Evolutionary conservation across 1,140 invertebrate genomes (phyloP).

Genomic region (Pectinophora gossypiella): DNA sequence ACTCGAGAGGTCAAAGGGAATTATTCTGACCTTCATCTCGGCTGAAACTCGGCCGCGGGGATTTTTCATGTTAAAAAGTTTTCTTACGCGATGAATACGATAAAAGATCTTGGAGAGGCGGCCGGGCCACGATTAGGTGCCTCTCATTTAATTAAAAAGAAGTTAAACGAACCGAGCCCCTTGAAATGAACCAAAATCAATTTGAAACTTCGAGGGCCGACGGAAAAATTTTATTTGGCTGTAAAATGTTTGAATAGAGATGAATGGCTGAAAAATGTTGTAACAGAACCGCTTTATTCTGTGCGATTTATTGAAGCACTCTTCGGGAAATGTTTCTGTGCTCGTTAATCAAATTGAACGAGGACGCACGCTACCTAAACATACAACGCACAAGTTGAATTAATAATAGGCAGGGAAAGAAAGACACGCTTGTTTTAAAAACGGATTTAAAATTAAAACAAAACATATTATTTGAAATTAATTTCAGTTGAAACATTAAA

Average conservation of each 20-base stretch:
- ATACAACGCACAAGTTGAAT: background rate
- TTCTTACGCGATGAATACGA: background rate
- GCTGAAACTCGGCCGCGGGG: background rate
- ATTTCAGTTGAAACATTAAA: too few relatives aligned
- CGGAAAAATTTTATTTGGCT: slow-evolving; percentile 22
- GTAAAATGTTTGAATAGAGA: slow-evolving; percentile 12
- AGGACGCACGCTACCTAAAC: too few relatives aligned
- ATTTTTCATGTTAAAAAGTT: background rate
- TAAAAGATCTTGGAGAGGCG: background rate
- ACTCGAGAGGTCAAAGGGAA: background rate
- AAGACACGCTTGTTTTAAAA: background rate
- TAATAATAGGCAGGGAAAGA: too few relatives aligned
- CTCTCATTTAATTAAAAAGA: slow-evolving; percentile 55
- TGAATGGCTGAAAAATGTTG: slow-evolving; percentile 3
- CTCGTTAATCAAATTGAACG: too few relatives aligned
- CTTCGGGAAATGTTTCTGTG: background rate
- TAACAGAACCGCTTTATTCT: background rate
- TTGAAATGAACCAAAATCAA: slow-evolving; percentile 44
- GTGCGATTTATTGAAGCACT: background rate
- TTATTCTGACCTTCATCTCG: background rate
- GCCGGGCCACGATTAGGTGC: slow-evolving; percentile 23
- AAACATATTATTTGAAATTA: too few relatives aligned
- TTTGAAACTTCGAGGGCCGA: slow-evolving; percentile 35
- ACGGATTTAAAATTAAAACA: background rate
- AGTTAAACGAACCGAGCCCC: slow-evolving; percentile 44